Evolutionary conservation across 2,113 vertebrate genomes (phyloP), one percentile per base, ranked within the genome.

Genomic region (Phrynocephalus versicolor): DNA sequence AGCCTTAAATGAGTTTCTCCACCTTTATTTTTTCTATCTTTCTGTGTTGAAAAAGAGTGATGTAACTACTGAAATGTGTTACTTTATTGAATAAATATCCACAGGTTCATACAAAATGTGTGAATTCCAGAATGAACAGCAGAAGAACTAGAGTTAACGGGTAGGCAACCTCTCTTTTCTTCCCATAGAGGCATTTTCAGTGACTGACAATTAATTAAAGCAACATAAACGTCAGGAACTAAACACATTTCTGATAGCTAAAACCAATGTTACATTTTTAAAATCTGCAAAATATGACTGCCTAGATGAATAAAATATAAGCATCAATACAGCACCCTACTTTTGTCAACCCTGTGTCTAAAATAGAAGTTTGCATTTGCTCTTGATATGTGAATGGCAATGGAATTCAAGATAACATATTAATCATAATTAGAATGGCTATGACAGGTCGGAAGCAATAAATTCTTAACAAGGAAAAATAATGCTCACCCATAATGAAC

Each of bases 321-420:
- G 97, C 97, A 97, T 89, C 91, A 95, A 93, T 90, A 96, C 94
- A 92, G 95, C 90, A 94, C 90, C 91, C 94, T 94, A 82, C 96
- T 96, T 92, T 95, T 90, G 93, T 95, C 95, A 97, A 96, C 95
- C 96, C 95, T 96, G 95, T 94, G 95, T 94, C 92, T 87, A 86
- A 93, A 96, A 96, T 96, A 95, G 90, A 89, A 87, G 91, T 95
- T 57, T 96, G 94, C 91, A 95, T 97, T 97, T 97, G 92, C 92
- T 96, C 96, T 92, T 96, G 92, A 95, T 93, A 95, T 92, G 93
- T 95, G 96, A 96, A 95, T 96, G 93, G 91, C 96, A 94, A 93
- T 96, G 83, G 98, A 99, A 99, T 99, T 96, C 96, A 95, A 96
- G 96, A 99, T 99, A 97, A 97, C 97, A 89, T 96, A 99, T 99